Conservation (phyloP, 2,888 invertebrate genomes). For the Drosophila suboccidentalis region DNA sequence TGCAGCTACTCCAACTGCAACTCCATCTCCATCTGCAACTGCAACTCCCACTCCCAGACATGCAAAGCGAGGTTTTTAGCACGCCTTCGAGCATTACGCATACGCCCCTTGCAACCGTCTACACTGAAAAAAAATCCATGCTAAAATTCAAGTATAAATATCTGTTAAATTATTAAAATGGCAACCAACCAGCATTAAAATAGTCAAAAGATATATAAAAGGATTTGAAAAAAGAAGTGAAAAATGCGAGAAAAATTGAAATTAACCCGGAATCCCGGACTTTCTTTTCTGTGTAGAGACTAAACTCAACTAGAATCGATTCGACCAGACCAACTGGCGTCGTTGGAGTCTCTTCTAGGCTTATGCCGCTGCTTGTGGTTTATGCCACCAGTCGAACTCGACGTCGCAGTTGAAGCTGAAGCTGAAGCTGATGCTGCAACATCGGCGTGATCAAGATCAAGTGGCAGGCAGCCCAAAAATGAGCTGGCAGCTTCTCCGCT, state of each 20-base stretch:
- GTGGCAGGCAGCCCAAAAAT: slow-evolving; percentile 20
- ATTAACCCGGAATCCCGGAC: no score
- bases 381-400: slow-evolving; percentile 13
- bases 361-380: neutral
- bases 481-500: slow-evolving; percentile 14
- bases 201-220: no score
- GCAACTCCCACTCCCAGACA: slow-evolving; percentile 16
- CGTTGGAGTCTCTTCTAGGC: slow-evolving; percentile 24
- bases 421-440: neutral
- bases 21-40: slow-evolving; percentile 1
- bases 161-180: no score
- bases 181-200: no score
- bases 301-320: slow-evolving; percentile 4
- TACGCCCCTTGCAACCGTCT: slow-evolving; percentile 53
- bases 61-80: slow-evolving; percentile 52
- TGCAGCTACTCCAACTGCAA: neutral
- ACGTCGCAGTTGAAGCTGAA: neutral
- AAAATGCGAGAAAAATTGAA: no score
- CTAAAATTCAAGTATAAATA: no score
- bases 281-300: neutral
- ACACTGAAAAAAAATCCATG: no score
- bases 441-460: slow-evolving; percentile 40
- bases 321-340: slow-evolving; percentile 56
- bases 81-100: slow-evolving; percentile 55
- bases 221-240: no score